A percentile compares a stretch with the other conserved stretches of the same genome.
Conservation (phyloP, 2,888 invertebrate species). For the Pasiphila rectangulata region DNA sequence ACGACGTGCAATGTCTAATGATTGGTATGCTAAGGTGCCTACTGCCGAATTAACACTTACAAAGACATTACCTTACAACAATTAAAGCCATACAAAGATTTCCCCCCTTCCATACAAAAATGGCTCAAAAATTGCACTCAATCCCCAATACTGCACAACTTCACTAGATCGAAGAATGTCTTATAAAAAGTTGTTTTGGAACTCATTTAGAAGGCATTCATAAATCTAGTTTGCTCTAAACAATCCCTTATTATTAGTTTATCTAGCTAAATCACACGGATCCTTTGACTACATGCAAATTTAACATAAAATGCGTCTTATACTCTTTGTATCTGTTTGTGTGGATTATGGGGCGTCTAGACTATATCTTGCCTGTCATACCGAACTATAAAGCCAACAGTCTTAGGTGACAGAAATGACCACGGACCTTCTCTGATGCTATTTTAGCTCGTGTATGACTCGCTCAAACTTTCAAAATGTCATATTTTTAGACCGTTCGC, state of each 20-base stretch:
- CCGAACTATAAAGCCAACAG: too few relatives aligned
- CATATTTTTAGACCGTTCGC: too few relatives aligned
- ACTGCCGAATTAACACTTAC: conserved; percentile 7
- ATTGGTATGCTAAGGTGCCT: too few relatives aligned
- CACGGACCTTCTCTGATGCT: too few relatives aligned
- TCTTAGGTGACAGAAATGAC: too few relatives aligned
- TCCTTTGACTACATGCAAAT: conserved; percentile 57
- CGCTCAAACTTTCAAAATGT: too few relatives aligned
- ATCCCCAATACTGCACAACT: conserved; percentile 5
- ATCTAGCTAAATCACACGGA: conserved; percentile 63
- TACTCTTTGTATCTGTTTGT: conserved; percentile 11
- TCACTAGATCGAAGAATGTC: conserved; percentile 4
- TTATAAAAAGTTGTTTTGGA: neutral
- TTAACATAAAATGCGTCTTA: conserved; percentile 49
- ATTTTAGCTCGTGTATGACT: too few relatives aligned
- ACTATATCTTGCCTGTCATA: too few relatives aligned
- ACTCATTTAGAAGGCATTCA: conserved; percentile 1
- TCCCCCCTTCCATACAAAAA: conserved; percentile 1
- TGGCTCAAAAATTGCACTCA: conserved; percentile 16
- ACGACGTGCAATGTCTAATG: too few relatives aligned
- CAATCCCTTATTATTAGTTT: conserved; percentile 27
- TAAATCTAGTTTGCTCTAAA: conserved; percentile 1
- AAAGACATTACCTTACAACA: conserved; percentile 7
- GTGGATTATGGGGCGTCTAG: conserved; percentile 11
- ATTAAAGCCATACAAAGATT: conserved; percentile 2